phyloP scores from a whole-genome alignment of 2,888 invertebrate genomes.

The Synanthedon formicaeformis region DNA sequence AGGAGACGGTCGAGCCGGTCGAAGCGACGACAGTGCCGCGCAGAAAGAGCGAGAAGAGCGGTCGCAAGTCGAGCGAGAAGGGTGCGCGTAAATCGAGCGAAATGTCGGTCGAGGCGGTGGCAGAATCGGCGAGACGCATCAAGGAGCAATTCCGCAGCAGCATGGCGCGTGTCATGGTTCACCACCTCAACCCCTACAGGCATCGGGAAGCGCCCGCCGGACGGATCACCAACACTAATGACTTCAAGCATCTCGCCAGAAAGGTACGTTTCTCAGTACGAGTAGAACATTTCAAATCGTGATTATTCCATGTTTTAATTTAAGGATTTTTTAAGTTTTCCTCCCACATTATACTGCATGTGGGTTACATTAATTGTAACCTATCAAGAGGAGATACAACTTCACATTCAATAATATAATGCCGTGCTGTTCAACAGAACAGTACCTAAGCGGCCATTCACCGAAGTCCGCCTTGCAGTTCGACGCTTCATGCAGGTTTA shows the following conservation, averaged over 20 bases:
- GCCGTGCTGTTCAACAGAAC: too few relatives aligned
- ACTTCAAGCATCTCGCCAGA: conserved; percentile 93
- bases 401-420: too few relatives aligned
- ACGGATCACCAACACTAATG: conserved; percentile 87
- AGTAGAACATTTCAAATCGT: too few relatives aligned
- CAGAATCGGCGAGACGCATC: conserved; percentile 74
- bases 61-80: conserved; percentile 11
- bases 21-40: conserved; percentile 1
- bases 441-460: too few relatives aligned
- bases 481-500: too few relatives aligned
- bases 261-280: conserved; percentile 71
- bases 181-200: conserved; percentile 88
- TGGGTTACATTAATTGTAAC: too few relatives aligned
- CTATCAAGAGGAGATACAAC: too few relatives aligned
- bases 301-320: too few relatives aligned
- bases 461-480: too few relatives aligned
- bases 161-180: conserved; percentile 86
- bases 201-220: conserved; percentile 87
- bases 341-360: too few relatives aligned
- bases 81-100: conserved; percentile 17
- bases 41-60: too few relatives aligned
- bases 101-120: conserved; percentile 26
- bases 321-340: too few relatives aligned
- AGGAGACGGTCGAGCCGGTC: conserved; percentile 3
- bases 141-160: conserved; percentile 87